Evolutionary conservation across 2,888 invertebrate genomes (phyloP).

Genomic region (Rapana venosa): DNA sequence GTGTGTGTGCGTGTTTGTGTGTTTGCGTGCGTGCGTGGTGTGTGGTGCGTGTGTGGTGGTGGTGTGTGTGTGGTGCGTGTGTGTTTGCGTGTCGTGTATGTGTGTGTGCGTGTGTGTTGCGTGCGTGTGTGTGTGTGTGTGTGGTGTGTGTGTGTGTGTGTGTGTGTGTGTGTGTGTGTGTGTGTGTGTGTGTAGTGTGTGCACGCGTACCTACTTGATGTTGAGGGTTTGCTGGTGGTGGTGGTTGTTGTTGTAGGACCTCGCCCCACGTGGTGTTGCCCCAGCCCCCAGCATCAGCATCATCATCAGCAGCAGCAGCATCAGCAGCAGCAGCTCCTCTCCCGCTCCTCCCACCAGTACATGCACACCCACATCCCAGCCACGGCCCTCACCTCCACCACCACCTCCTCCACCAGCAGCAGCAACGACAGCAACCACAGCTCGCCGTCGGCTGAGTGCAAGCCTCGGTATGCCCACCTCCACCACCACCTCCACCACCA

Average conservation of each 20-base stretch:
- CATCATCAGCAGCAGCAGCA: not conserved
- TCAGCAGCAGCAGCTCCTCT: not conserved
- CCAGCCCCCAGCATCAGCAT: not conserved
- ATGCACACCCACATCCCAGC: not conserved
- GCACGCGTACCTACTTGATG: not conserved
- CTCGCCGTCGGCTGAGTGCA: not conserved
- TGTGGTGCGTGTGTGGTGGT: not conserved
- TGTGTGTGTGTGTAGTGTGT: not conserved
- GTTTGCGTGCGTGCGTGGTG: constrained; percentile 4
- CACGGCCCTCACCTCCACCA: not conserved
- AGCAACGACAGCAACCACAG: not conserved
- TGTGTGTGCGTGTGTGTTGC: not conserved
- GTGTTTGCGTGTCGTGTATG: not conserved
- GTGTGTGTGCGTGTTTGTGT: constrained; percentile 23
- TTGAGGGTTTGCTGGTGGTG: not conserved
- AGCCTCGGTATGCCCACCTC: not conserved
- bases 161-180: constrained; percentile 22
- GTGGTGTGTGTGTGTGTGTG: constrained; percentile 17
- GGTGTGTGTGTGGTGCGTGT: constrained; percentile 23
- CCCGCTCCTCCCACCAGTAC: not conserved
- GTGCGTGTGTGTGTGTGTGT: constrained; percentile 2
- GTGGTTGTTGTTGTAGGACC: not conserved
- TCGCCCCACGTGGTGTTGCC: not conserved
- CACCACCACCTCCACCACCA: not conserved
- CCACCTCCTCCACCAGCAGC: not conserved